Evolutionary conservation across 1,140 invertebrate species (phyloP), one percentile per base, ranked within the genome.

Genomic region (Nixonia krombeini): DNA sequence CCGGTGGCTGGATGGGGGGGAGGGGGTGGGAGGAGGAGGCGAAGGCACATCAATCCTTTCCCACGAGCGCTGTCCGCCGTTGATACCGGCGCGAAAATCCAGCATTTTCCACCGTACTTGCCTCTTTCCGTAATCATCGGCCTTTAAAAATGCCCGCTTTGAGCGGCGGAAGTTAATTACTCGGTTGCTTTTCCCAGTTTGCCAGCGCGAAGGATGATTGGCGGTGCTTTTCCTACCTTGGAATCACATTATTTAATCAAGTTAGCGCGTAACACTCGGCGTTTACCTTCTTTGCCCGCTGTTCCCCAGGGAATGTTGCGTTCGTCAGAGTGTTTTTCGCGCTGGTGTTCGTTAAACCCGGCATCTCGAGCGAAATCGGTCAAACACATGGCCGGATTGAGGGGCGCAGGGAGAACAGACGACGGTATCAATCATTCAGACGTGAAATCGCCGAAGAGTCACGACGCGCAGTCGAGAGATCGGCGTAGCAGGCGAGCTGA

Each of bases 41-140:
- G 12, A 10, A 12, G 17, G 10, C 15, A 38, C 13, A 29, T 9
- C 49, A 41, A 41, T 46, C 33, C 26, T 55, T 44, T 33, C 25
- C 38, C 62, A 58, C 40, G 53, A 59, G 49, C 28, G 33, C 45
- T 47, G 25, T 18, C 44, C 31, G 46, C 35, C 55, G 16, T n/a
- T 47, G 52, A 62, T 58, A 56, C 57, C 58, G 26, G 15, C 28
- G 38, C 13, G 38, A 31, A 66, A 66, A 63, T 71, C 50, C 53
- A 9, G n/a, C 15, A 59, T 68, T 72, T 68, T 72, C 53, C 45
- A 61, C 50, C 53, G 41, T 16, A 61, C 37, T 38, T 49, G 41
- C 47, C 53, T 31, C 9, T 63, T 58, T 52, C 57, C 52, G 50
- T 58, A 58, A 69, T 69, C 63, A 63, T 55, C 55, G 18, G 9